Base-by-base conservation (phyloP, 2,888 invertebrate genomes). In the Rhagium mordax region DNA sequence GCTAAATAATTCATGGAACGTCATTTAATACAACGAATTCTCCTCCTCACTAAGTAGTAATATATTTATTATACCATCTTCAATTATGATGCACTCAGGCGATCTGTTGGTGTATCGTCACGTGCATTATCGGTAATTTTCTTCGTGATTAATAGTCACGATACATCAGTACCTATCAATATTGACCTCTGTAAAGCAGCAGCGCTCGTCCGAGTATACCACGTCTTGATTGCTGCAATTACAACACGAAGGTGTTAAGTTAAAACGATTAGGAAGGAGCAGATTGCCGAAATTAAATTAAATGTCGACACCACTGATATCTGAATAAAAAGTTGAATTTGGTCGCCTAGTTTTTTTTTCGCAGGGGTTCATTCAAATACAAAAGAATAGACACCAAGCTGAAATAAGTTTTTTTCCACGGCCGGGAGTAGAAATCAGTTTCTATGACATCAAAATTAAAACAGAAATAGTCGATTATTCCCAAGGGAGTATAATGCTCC, bases 161-260 rank as follows among this genome's bases (percentile, higher is more conserved):
- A 76, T 77, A 77, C 68, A 75, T 79, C 76, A 78, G 69, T 67
- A 78, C 71, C 78, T 75, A 76, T 79, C 79, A 75, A 78, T 77
- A 74, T 73, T 51, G 62, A 57, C 41, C 71, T 61, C 62, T 62
- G 55, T n/a, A 21, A 51, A 59, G 61, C 15, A 29, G 59, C 59
- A 59, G 74, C 74, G 49, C 62, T 60, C 70, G 57, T 71, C 68
- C 70, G 66, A 69, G 72, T 77, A 74, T 75, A 64, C 74, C 74
- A 73, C 75, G 64, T 70, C 62, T 72, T 71, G 72, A 79, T 78
- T 77, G 77, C 74, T 64, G 75, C 79, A 78, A 79, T 79, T 79
- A 79, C 75, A 29, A 47, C 66, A 75, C 74, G 79, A 77, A 79
- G 78, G 79, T 78, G 79, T 79, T 76, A 79, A 77, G 68, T 62